These are phyloP conservation scores for Eira barbara DNA, from an alignment of 2,113 vertebrate genomes.

Conservation along the genomic window DNA sequence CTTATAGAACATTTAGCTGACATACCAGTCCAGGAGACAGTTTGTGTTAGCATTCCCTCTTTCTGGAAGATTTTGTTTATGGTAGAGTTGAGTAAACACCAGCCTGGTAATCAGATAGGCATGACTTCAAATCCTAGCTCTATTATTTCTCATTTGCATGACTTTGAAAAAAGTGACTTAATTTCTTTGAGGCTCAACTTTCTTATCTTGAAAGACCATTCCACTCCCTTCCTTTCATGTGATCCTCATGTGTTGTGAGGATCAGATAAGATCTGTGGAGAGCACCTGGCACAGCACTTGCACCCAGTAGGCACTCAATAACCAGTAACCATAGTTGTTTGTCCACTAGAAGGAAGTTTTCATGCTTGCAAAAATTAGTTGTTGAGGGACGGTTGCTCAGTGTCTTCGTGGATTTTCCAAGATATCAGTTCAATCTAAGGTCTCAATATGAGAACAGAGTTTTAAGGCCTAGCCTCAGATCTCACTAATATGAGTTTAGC, in stretches of 20 bases:
- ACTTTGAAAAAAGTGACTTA: neutral
- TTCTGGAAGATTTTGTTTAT: neutral
- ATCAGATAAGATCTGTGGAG: neutral
- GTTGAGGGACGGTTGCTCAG: neutral
- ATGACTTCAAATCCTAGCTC: neutral
- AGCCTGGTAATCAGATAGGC: neutral
- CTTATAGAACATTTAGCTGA: neutral
- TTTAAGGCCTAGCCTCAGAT: neutral
- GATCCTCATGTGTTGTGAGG: neutral
- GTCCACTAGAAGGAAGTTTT: neutral
- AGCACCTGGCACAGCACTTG: neutral
- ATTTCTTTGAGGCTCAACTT: neutral
- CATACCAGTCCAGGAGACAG: neutral
- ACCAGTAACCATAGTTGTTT: neutral
- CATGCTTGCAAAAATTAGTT: neutral
- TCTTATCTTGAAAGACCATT: neutral
- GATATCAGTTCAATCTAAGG: neutral
- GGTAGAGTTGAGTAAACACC: constrained; percentile 16
- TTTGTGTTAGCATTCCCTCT: neutral
- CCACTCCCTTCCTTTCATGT: neutral
- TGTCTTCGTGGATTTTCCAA: neutral
- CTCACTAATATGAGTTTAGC: neutral
- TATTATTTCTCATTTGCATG: neutral
- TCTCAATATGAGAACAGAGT: neutral
- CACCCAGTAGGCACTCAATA: neutral